Base-by-base conservation (phyloP, 1,140 invertebrate genomes). In the Melanaphis sacchari region DNA sequence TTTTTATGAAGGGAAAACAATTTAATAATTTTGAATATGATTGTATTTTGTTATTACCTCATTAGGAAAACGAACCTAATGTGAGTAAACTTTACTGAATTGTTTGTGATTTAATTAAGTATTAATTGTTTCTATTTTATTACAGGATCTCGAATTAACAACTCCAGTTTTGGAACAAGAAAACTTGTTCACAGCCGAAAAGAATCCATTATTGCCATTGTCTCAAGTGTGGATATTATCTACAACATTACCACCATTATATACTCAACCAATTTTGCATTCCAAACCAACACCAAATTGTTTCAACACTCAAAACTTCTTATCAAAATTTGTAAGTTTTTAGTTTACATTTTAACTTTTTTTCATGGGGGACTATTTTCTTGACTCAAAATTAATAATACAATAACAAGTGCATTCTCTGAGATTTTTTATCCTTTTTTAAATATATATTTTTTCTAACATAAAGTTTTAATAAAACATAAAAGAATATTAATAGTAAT, bases 191-290 rank as follows among this genome's bases (percentile, higher is more conserved):
- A 90, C 92, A 93, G 36, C 92, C 40, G 92, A 90, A 82, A 94
- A 81, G 11, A 93, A 85, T 54, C 94, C 94, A 93, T 95, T 96
- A 93, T 95, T 97, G 95, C 97, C 97, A 1, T 95, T 97, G 93
- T 97, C 97, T 91, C 96, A 97, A 94, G 97, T 98, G 9, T 98
- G 98, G 98, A 95, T 98, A 66, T 95, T 98, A 94, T 96, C 97
- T 5, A 97, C 96, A 43, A 96, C 97, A 21, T 95, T 98, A 94
- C 97, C 97, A 1, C 96, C 96, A 26, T 95, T 97, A 9, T 98
- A 97, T 95, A 97, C 96, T 40, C 96, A 96, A 82, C 97, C 97
- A 0, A 95, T 95, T 90, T 93, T 95, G 90, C 94, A 95, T 93
- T 95, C 95, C 54, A 95, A 95, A 38, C 94, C 94, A 93, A 94